Conservation (phyloP, 2,113 vertebrate genomes). For the Saimiri boliviensis region DNA sequence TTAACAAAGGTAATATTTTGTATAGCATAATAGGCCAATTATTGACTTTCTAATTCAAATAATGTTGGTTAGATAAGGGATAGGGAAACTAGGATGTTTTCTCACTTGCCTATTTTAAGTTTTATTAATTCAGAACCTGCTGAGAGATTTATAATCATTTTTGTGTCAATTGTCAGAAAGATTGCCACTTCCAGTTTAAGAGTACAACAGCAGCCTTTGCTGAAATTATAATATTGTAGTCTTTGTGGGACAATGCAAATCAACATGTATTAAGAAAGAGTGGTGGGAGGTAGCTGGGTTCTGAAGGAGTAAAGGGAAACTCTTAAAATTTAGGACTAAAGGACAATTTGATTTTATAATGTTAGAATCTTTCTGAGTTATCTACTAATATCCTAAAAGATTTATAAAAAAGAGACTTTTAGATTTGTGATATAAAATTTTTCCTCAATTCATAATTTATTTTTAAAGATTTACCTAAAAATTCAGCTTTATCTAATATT, state of each 20-base stretch:
- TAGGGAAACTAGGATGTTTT: neutral
- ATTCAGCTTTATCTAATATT: neutral
- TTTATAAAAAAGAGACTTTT: neutral
- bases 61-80: neutral
- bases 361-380: neutral
- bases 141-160: conserved; percentile 15
- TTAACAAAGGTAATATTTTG: neutral
- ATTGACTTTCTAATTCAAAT: conserved; percentile 30
- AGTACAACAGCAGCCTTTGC: neutral
- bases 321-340: neutral
- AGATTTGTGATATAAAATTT: neutral
- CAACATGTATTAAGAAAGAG: neutral
- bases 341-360: neutral
- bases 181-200: neutral
- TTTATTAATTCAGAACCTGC: neutral
- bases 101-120: neutral
- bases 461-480: neutral
- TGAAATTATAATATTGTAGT: neutral
- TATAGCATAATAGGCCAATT: neutral
- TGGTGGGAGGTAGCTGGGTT: neutral
- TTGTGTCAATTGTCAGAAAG: conserved; percentile 3
- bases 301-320: neutral
- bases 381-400: neutral
- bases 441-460: neutral
- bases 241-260: conserved; percentile 22